Evolutionary conservation across 2,888 invertebrate genomes (phyloP), one percentile per base, ranked within the genome.

Genomic region (Dolichomitus sp.): DNA sequence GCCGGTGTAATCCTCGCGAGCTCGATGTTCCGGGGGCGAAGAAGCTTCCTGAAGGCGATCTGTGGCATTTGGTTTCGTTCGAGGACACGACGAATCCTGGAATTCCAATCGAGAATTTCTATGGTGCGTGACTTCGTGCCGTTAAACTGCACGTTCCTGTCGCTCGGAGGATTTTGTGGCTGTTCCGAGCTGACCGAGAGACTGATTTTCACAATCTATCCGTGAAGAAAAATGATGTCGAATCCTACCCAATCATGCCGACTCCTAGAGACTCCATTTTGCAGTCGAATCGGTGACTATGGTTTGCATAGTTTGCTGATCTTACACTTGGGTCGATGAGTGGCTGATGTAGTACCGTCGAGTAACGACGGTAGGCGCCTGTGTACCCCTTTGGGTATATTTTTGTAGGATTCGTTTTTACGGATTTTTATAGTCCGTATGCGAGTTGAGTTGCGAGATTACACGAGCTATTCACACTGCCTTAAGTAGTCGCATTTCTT

Each of bases 1-100:
- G 23, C 97, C 98, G 9, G 96, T 97, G 87, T 97, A 95, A 92
- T 80, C 23, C 14, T 63, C 17, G 2, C 30, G 12, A 17, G 19
- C 1, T 40, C 6, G 12, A 50, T 19, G 37, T 7, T 37, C 42
- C 45, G 57, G 19, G 11, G 30, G n/a, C 11, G 57, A 40, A 12
- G 27, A 75, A 40, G 0, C 19, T 57, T 52, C 19, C 37, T 27
- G 14, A n/a, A 11, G 30, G 23, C 19, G 12, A 40, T 33, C 6
- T 12, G 19, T 23, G 52, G 52, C 19, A 40, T 40, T 57, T 40
- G 54, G 54, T 23, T 70, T 70, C 70, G 70, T 57, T 27, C 70
- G 54, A 42, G n/a, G 5, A 42, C 23, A 45, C 57, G 33, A 72
- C 65, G 65, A 59, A 45, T 59, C 33, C 30, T 3, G 45, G 2